Base-by-base conservation (phyloP, 2,797 vertebrate genomes). In the Columba guinea region DNA sequence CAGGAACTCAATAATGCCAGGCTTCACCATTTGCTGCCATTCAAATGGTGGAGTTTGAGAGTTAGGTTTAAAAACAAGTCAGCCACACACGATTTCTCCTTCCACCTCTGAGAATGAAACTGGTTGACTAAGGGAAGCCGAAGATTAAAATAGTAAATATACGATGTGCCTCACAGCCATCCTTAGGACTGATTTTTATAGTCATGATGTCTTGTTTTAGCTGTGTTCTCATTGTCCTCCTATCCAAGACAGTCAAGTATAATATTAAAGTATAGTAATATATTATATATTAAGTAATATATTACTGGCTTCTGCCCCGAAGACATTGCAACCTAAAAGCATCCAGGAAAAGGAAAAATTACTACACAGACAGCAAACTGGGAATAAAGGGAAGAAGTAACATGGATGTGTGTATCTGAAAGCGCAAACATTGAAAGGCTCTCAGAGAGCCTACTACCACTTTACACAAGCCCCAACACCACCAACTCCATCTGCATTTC, bases 161-260 rank as follows among this genome's bases (percentile, higher is more conserved):
- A 63, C 0, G 1, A 20, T 1, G 3, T n/a, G 53, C 16, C 49
- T 9, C 39, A 22, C 0, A 53, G 23, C 34, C 63, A n/a, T 69
- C 14, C 60, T 35, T 22, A n/a, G n/a, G 22, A 60, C 27, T 6
- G 28, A 14, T 41, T 49, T 52, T 71, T 30, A 48, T 6, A 79
- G 26, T 17, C 34, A 3, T 3, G 3, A 22, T 9, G 60, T 20
- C 59, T 79, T 62, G 10, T 5, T 76, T 56, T 15, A 41, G 10
- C 44, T 1, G 4, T n/a, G 5, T 52, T 87, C 60, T 70, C 44
- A 14, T 24, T 49, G 52, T 39, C 22, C 27, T 78, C 62, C 52
- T 44, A 35, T 5, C 19, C 34, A 68, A 15, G 24, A 55, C 7
- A 44, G 7, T 0, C n/a, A 63, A 74, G 39, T 35, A 18, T 14